phyloP scores from a whole-genome alignment of 1,140 invertebrate species.

The Ceratina calcarata region DNA sequence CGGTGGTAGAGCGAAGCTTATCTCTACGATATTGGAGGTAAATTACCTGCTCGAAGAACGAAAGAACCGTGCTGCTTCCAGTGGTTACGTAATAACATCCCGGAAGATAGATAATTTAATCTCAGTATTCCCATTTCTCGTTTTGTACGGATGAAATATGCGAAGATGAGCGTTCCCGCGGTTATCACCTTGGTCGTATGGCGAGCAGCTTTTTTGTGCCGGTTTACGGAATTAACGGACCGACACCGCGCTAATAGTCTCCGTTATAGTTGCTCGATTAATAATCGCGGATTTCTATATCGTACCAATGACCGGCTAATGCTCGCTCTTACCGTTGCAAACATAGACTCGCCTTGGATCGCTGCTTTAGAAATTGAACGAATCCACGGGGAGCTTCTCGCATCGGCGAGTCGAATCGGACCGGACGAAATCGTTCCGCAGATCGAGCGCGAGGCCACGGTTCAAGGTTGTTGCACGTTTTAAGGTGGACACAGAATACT shows the following conservation, averaged over 20 bases:
- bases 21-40: too few species aligned
- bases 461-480: conserved; percentile 2
- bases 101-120: too few species aligned
- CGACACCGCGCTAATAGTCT: conserved; percentile 1
- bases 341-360: not conserved
- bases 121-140: too few species aligned
- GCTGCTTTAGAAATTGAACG: not conserved
- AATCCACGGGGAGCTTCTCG: not conserved
- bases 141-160: too few species aligned
- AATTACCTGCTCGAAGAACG: too few species aligned
- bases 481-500: too few species aligned
- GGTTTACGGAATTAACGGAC: not conserved
- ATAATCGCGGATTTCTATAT: conserved; percentile 12
- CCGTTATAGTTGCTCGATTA: not conserved
- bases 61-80: too few species aligned
- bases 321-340: not conserved
- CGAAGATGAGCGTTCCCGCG: not conserved
- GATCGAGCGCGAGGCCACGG: not conserved
- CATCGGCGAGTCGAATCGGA: not conserved
- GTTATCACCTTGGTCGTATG: not conserved
- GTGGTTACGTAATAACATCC: too few species aligned
- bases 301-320: not conserved
- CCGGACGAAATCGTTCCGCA: not conserved
- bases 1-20: too few species aligned
- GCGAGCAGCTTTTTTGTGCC: not conserved